Percentiles rank a stretch among this genome's conserved stretches.
Evolutionary conservation across 2,888 invertebrate genomes (phyloP).

Genomic region (Tethea ocularis): DNA sequence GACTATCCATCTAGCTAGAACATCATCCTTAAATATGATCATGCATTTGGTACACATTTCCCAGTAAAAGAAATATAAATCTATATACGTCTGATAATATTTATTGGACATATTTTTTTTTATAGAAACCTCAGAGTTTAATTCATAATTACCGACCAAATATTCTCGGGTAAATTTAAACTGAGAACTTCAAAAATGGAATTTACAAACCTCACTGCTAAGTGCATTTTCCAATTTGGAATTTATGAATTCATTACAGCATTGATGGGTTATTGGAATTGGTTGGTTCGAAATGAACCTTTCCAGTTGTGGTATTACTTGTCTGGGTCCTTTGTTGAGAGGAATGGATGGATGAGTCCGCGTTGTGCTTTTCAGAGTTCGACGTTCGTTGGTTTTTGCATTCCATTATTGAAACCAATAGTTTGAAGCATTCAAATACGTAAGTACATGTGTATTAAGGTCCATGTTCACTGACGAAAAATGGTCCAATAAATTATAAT

Average conservation of each 20-base stretch:
- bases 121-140: not conserved
- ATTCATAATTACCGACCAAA: not conserved
- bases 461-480: no score
- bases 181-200: not conserved
- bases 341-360: not conserved
- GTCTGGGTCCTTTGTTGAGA: not conserved
- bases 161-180: not conserved
- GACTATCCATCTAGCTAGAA: no score
- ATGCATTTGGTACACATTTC: no score
- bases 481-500: no score
- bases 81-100: no score
- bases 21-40: no score
- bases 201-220: not conserved
- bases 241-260: not conserved
- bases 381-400: no score
- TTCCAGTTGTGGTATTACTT: not conserved
- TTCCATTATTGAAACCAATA: no score
- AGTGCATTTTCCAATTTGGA: slow-evolving; percentile 3
- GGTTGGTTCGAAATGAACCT: not conserved
- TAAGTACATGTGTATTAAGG: no score
- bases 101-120: no score
- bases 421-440: not conserved
- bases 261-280: slow-evolving; percentile 5
- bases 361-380: not conserved
- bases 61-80: no score